Conservation (phyloP, 2,797 vertebrate species). For the Hydrophis major region DNA sequence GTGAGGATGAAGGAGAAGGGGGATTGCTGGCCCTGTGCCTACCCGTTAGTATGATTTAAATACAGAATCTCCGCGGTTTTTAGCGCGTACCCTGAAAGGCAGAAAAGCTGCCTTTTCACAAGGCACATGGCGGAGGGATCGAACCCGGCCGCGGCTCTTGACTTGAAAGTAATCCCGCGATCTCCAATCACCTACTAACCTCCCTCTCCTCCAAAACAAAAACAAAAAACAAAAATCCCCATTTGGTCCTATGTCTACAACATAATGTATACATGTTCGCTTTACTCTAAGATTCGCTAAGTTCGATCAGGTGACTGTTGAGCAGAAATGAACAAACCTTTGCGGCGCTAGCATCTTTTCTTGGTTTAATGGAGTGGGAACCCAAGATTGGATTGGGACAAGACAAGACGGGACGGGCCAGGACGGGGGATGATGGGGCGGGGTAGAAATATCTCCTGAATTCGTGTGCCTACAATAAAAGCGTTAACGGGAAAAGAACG, state of each 20-base stretch:
- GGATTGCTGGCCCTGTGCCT: neutral
- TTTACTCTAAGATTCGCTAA: neutral
- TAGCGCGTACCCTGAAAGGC: neutral
- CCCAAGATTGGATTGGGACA: neutral
- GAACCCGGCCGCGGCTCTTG: neutral
- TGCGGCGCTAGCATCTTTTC: neutral
- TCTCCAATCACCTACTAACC: neutral
- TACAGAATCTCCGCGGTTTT: neutral
- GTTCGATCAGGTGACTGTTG: neutral
- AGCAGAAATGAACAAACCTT: neutral
- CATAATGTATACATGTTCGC: neutral
- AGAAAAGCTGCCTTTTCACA: neutral
- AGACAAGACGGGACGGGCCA: neutral
- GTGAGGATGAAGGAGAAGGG: neutral
- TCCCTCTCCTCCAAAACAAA: neutral
- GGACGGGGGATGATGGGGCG: neutral
- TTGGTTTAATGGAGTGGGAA: neutral
- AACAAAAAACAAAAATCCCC: too few relatives aligned
- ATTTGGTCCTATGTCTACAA: neutral
- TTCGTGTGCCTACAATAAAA: neutral
- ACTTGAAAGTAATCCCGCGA: too few relatives aligned
- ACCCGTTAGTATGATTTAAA: neutral
- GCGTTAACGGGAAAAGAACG: neutral
- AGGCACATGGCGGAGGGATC: neutral
- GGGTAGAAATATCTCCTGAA: neutral